Evolutionary conservation across 2,113 vertebrate genomes (phyloP).

Genomic region (Rhadina sibilatrix): DNA sequence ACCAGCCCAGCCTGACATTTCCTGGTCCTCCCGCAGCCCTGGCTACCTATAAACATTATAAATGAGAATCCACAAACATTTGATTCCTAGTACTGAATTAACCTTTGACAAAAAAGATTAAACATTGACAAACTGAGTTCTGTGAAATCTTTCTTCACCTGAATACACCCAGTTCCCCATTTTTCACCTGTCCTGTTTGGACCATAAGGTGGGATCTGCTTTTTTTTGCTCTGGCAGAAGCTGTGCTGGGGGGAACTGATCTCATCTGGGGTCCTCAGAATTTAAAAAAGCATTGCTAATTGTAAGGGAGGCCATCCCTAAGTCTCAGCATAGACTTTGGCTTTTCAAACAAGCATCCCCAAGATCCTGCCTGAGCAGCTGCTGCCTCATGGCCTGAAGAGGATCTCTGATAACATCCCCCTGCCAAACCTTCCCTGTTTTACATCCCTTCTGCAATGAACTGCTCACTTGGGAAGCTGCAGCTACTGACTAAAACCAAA

Average conservation of each 20-base stretch:
- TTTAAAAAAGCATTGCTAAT: not conserved
- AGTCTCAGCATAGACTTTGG: not conserved
- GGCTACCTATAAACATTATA: not conserved
- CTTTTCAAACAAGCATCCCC: not conserved
- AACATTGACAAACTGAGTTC: not conserved
- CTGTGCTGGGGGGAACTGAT: not conserved
- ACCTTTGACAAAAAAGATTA: not conserved
- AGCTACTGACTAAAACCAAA: slow-evolving; percentile 18
- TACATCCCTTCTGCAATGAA: not conserved
- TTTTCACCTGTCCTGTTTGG: not conserved
- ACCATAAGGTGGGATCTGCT: too few relatives aligned
- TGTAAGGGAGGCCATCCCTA: not conserved
- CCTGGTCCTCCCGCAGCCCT: not conserved
- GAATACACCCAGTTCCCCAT: not conserved
- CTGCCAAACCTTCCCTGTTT: not conserved
- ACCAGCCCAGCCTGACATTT: not conserved
- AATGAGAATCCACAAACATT: not conserved
- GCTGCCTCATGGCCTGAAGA: not conserved
- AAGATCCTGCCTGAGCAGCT: not conserved
- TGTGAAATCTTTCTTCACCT: not conserved
- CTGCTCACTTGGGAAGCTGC: not conserved
- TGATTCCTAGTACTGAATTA: not conserved
- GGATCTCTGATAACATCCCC: not conserved
- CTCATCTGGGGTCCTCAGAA: not conserved
- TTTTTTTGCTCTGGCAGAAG: not conserved